Conservation (phyloP, 2,888 invertebrate species). For the Xanthia togata region DNA sequence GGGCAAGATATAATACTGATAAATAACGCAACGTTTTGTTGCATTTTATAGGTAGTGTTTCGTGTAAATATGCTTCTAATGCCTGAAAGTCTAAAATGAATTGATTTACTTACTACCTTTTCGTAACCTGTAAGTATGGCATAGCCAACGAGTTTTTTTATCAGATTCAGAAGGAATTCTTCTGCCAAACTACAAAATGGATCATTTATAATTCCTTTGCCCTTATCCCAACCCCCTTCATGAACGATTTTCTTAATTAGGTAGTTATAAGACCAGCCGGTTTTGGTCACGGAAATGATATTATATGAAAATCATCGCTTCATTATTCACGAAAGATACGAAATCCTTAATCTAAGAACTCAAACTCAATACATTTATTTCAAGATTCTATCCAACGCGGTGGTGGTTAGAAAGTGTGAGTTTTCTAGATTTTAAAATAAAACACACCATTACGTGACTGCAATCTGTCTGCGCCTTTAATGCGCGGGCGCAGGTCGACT, state of each 20-base stretch:
- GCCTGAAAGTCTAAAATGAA: neutral
- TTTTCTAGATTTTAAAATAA: slow-evolving; percentile 2
- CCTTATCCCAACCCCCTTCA: neutral
- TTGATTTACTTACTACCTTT: no score
- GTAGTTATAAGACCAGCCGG: neutral
- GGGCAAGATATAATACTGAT: neutral
- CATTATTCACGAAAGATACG: neutral
- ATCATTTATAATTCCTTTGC: neutral
- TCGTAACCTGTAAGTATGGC: neutral
- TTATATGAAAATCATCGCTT: neutral
- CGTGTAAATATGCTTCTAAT: neutral
- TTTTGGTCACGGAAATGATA: neutral
- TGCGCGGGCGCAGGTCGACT: slow-evolving; percentile 19
- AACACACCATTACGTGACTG: neutral
- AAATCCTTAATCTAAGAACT: neutral
- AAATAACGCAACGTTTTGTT: neutral
- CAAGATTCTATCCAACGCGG: no score
- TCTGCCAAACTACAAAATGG: neutral
- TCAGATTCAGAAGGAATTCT: neutral
- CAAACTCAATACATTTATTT: no score
- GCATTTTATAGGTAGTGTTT: no score
- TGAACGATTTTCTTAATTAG: neutral
- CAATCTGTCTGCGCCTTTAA: slow-evolving; percentile 8
- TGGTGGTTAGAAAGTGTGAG: neutral
- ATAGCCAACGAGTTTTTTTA: neutral